A percentile compares a stretch with the other conserved stretches of the same genome.
Conservation (phyloP, 2,888 invertebrate species). For the Chrysolina oricalcia region DNA sequence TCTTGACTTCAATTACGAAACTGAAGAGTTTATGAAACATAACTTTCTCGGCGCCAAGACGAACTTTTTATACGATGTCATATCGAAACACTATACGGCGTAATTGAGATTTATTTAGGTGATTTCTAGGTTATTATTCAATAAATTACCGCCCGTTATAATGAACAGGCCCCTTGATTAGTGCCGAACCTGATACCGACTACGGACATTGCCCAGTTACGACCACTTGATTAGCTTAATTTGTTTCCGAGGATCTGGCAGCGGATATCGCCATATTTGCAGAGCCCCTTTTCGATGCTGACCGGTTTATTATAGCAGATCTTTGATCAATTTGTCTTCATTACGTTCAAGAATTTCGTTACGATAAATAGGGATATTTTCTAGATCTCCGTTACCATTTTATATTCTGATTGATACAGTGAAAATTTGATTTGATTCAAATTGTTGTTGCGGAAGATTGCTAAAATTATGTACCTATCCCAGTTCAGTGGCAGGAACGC, state of each 20-base stretch:
- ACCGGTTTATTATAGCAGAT: constrained; percentile 41
- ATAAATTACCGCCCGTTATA: constrained; percentile 70
- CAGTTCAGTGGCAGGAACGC: no score
- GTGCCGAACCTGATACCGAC: constrained; percentile 68
- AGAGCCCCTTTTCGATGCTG: constrained; percentile 42
- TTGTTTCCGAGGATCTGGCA: constrained; percentile 66
- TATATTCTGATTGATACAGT: not conserved
- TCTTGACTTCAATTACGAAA: not conserved
- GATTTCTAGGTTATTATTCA: constrained; percentile 72
- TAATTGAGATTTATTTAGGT: constrained; percentile 71
- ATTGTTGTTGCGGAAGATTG: no score
- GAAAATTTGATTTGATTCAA: not conserved
- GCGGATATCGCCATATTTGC: constrained; percentile 39
- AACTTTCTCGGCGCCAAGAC: constrained; percentile 65
- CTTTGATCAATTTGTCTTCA: constrained; percentile 50
- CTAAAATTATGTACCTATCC: no score
- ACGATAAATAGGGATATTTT: constrained; percentile 28
- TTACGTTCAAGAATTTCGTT: constrained; percentile 46
- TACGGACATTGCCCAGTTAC: constrained; percentile 68
- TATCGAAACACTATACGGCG: constrained; percentile 65
- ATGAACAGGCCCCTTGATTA: constrained; percentile 70
- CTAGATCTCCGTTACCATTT: not conserved
- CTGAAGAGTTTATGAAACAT: no score
- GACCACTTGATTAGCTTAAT: constrained; percentile 70
- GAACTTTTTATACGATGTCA: constrained; percentile 65